These are phyloP conservation scores for Phenganax subtilis DNA, from an alignment of 92 coral and sea anemone genomes.

Conservation along the genomic window DNA sequence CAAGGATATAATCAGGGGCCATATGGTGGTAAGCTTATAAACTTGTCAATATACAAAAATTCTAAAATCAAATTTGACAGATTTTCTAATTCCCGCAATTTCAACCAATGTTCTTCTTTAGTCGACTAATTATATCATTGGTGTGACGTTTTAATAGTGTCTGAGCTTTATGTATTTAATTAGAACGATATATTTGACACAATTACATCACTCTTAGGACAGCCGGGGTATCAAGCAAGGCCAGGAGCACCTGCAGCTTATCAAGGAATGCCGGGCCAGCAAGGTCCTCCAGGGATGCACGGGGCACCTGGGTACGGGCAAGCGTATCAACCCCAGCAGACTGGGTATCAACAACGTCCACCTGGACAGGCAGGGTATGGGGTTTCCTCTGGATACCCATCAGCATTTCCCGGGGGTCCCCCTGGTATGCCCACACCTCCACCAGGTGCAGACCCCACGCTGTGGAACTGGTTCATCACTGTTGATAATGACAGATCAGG, in stretches of 20 bases:
- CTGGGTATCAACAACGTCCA: slow-evolving; percentile 21
- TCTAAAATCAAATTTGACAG: neutral
- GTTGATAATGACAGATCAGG: slow-evolving; percentile 88
- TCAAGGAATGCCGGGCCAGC: slow-evolving; percentile 27
- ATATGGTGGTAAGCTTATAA: slow-evolving; percentile 14
- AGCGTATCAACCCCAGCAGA: neutral
- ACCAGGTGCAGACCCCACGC: slow-evolving; percentile 81
- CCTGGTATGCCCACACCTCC: slow-evolving; percentile 62
- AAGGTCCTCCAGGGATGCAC: neutral
- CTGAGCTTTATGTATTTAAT: no score
- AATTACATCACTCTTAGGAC: neutral
- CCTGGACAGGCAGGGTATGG: slow-evolving; percentile 33
- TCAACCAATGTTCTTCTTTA: no score
- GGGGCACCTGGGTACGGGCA: slow-evolving; percentile 8
- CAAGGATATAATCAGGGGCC: slow-evolving; percentile 7
- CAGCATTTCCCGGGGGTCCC: slow-evolving; percentile 47
- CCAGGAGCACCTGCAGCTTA: slow-evolving; percentile 33
- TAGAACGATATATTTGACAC: neutral
- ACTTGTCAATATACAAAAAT: neutral
- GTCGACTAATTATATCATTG: no score
- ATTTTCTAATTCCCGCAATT: neutral
- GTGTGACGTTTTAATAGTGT: no score
- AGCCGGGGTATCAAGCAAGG: slow-evolving; percentile 16
- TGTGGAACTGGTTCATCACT: slow-evolving; percentile 96
- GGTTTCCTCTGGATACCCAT: slow-evolving; percentile 50